Conservation (phyloP, 1,140 invertebrate genomes). For the Drosophila rhopaloa region DNA sequence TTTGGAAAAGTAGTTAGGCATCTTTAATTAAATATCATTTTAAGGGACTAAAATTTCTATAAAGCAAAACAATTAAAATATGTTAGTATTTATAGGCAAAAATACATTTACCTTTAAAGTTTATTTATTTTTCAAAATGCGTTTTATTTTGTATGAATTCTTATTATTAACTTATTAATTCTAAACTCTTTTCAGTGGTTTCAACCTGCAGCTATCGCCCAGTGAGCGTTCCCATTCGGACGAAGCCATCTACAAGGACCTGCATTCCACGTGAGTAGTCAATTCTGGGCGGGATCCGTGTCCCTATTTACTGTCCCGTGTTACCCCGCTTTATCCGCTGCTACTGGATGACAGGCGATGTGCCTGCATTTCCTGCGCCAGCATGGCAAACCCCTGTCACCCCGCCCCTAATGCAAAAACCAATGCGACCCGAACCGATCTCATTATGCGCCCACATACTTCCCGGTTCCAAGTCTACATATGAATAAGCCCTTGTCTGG, state of each 20-base stretch:
- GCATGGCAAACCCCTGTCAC: slow-evolving; percentile 1
- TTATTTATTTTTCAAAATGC: not conserved
- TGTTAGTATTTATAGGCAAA: too few species aligned
- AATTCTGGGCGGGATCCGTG: not conserved
- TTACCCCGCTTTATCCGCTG: slow-evolving; percentile 4
- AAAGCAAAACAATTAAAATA: too few species aligned
- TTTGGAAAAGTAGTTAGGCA: not conserved
- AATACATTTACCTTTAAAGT: too few species aligned
- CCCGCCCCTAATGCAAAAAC: not conserved
- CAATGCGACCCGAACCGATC: slow-evolving; percentile 8
- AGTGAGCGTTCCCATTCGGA: slow-evolving; percentile 88
- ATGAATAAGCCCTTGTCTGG: slow-evolving; percentile 38
- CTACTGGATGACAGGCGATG: not conserved
- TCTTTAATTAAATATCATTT: not conserved
- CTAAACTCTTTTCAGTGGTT: slow-evolving; percentile 87
- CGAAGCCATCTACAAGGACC: slow-evolving; percentile 93
- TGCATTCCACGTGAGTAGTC: slow-evolving; percentile 89
- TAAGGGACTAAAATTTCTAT: too few species aligned
- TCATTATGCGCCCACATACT: slow-evolving; percentile 60
- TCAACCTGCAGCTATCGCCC: slow-evolving; percentile 87
- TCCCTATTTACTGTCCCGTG: slow-evolving; percentile 2
- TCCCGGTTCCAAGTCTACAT: slow-evolving; percentile 16
- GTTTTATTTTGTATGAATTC: too few species aligned
- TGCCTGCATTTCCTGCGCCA: slow-evolving; percentile 39
- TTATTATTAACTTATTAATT: not conserved